Conservation (phyloP, 2,888 invertebrate species). For the Exocentrus adspersus region DNA sequence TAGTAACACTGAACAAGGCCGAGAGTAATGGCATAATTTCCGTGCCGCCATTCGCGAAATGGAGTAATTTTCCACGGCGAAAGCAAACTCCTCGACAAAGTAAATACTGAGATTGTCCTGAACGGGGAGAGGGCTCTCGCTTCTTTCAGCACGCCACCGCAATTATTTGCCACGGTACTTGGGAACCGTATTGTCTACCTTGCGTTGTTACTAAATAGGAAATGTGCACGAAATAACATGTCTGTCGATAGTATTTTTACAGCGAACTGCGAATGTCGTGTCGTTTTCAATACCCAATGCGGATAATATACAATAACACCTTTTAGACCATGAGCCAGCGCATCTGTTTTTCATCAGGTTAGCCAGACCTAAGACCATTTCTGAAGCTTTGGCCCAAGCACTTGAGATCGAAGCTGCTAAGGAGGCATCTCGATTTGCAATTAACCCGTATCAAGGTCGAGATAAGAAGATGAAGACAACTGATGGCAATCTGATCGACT, state of each 20-base stretch:
- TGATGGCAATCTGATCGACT: too few relatives aligned
- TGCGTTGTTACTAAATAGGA: conserved; percentile 51
- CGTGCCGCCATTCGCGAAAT: conserved; percentile 10
- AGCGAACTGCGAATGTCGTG: background rate
- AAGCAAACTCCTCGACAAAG: conserved; percentile 13
- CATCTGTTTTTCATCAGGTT: too few relatives aligned
- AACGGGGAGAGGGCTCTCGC: conserved; percentile 40
- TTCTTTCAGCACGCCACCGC: conserved; percentile 46
- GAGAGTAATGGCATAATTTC: conserved; percentile 20
- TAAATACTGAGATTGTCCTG: conserved; percentile 21
- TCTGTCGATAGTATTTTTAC: conserved; percentile 37
- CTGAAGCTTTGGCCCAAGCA: too few relatives aligned
- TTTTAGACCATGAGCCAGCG: too few relatives aligned
- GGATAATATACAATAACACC: too few relatives aligned
- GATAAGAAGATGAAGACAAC: too few relatives aligned
- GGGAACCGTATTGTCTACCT: conserved; percentile 56
- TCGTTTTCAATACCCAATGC: background rate
- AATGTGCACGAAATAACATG: conserved; percentile 46
- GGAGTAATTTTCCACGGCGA: conserved; percentile 14
- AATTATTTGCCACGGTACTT: conserved; percentile 58
- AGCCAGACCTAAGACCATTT: too few relatives aligned
- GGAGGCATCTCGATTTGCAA: too few relatives aligned
- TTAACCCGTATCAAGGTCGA: too few relatives aligned
- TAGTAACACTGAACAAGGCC: background rate
- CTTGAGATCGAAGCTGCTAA: too few relatives aligned